Conservation (phyloP, 2,888 invertebrate species). For the Didymodactylos carnosus region DNA sequence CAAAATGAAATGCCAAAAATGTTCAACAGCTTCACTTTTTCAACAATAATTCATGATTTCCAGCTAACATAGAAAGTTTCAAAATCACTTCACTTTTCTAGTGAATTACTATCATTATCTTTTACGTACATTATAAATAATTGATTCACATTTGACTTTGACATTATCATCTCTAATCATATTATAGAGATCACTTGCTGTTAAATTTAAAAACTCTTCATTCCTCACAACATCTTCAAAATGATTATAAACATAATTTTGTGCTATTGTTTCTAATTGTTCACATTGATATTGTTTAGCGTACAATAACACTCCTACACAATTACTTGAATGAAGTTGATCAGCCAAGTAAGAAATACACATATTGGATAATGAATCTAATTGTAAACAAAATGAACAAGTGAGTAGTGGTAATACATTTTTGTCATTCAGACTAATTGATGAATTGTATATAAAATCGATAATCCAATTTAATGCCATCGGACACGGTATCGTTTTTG, state of each 20-base stretch:
- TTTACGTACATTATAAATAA: conserved; percentile 59
- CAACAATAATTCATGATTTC: too few relatives aligned
- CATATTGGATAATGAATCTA: not conserved
- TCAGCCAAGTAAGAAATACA: not conserved
- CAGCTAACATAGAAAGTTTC: too few relatives aligned
- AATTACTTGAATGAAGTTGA: not conserved
- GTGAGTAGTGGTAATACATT: not conserved
- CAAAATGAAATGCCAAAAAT: too few relatives aligned
- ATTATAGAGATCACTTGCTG: conserved; percentile 55
- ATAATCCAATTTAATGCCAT: not conserved
- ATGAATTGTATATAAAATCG: conserved; percentile 55
- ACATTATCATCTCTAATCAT: conserved; percentile 70
- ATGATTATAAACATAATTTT: conserved; percentile 28
- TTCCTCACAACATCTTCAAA: conserved; percentile 53
- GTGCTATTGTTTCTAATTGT: conserved; percentile 21
- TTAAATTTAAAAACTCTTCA: conserved; percentile 69
- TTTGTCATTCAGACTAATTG: not conserved
- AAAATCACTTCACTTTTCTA: too few relatives aligned
- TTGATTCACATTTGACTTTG: conserved; percentile 71
- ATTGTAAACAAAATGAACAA: not conserved
- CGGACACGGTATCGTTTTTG: not conserved
- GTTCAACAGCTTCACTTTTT: too few relatives aligned
- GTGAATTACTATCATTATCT: too few relatives aligned
- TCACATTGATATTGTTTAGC: not conserved
- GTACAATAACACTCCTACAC: not conserved